phyloP scores from a whole-genome alignment of 2,888 invertebrate genomes.

The Ophion slaviceki region DNA sequence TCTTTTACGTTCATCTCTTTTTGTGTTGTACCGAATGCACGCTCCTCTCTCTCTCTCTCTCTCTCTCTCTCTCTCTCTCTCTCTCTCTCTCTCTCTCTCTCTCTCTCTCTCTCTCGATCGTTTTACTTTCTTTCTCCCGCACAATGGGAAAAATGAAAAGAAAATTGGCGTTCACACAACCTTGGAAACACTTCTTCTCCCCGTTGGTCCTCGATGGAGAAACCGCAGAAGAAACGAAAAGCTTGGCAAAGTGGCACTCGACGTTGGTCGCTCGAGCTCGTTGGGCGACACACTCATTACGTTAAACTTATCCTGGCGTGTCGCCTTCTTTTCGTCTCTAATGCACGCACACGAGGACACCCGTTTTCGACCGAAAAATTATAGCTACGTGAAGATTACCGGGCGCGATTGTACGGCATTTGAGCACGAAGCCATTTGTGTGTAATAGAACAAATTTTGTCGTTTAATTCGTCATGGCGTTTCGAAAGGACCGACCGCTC shows the following conservation, averaged over 20 bases:
- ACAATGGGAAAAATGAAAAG: neutral
- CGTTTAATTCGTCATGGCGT: neutral
- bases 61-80: too few relatives aligned
- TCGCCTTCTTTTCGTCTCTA: slow-evolving; percentile 58
- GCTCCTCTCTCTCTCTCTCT: too few relatives aligned
- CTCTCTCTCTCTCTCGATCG: neutral
- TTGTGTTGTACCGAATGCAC: neutral
- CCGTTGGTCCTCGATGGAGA: neutral
- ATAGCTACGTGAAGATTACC: neutral
- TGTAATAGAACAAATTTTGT: slow-evolving; percentile 19
- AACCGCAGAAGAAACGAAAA: neutral
- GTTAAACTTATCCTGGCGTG: slow-evolving; percentile 72
- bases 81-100: neutral
- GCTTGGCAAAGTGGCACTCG: neutral
- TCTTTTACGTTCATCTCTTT: neutral
- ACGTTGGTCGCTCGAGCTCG: neutral
- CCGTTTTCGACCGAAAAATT: neutral
- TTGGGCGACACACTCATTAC: neutral
- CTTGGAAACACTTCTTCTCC: neutral
- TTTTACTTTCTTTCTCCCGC: neutral
- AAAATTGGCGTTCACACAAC: neutral
- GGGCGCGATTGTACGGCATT: slow-evolving; percentile 32
- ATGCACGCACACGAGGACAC: slow-evolving; percentile 24
- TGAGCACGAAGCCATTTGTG: neutral
- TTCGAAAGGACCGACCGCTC: neutral